Percentiles rank a stretch among this genome's conserved stretches.
These are phyloP conservation scores for Drosophila fungiperda DNA, from an alignment of 2,888 invertebrate species.

Conservation along the genomic window DNA sequence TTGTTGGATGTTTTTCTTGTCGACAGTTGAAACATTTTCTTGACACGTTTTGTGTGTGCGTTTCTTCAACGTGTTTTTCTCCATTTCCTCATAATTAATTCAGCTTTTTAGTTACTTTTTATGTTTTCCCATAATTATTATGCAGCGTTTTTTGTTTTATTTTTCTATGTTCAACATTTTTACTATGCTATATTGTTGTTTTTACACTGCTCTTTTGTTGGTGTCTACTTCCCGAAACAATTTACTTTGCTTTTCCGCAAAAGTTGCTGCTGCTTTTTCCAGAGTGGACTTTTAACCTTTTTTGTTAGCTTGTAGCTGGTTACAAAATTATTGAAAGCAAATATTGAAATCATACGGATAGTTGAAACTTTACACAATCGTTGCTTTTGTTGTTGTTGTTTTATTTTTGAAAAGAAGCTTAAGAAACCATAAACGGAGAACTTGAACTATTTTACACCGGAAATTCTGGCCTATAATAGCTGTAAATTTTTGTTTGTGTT, in stretches of 20 bases:
- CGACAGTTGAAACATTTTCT: conserved; percentile 12
- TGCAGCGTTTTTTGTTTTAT: conserved; percentile 53
- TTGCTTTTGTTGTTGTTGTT: conserved; percentile 9
- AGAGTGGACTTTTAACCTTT: conserved; percentile 14
- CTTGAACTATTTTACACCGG: conserved; percentile 30
- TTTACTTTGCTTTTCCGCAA: conserved; percentile 64
- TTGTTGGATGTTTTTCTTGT: background rate
- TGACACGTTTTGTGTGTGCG: conserved; percentile 23
- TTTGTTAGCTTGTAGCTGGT: conserved; percentile 24
- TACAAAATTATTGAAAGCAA: conserved; percentile 39
- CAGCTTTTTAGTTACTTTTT: conserved; percentile 59
- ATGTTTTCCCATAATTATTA: conserved; percentile 75
- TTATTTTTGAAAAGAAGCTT: conserved; percentile 10
- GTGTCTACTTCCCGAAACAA: conserved; percentile 55
- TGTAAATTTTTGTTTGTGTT: conserved; percentile 2
- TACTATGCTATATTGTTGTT: conserved; percentile 34
- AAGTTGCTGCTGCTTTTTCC: conserved; percentile 25
- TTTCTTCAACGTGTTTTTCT: conserved; percentile 21
- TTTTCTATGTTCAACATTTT: conserved; percentile 29
- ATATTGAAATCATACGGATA: conserved; percentile 45
- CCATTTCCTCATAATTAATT: conserved; percentile 69
- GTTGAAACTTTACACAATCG: conserved; percentile 20
- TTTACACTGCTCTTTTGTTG: conserved; percentile 10
- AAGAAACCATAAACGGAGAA: conserved; percentile 40
- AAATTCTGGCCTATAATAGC: conserved; percentile 33